Percentiles rank a stretch among this genome's conserved stretches.
phyloP scores from a whole-genome alignment of 2,797 vertebrate genomes.

The Melanotaenia boesemani region DNA sequence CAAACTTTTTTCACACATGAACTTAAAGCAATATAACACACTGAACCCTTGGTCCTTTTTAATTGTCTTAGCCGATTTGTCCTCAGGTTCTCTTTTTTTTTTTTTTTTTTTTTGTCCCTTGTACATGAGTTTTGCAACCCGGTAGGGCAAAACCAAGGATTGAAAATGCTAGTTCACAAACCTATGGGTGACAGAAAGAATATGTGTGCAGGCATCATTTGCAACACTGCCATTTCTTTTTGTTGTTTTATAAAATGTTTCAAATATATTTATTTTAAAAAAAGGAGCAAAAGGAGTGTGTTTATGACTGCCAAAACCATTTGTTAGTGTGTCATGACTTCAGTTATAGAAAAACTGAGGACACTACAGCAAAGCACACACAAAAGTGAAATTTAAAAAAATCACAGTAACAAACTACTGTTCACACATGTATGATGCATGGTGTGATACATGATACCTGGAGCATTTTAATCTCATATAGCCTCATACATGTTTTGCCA shows the following conservation, averaged over 20 bases:
- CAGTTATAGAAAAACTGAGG: background rate
- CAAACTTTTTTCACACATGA: too few species aligned
- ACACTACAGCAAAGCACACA: background rate
- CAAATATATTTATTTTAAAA: background rate
- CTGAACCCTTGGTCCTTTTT: too few species aligned
- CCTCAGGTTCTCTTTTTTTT: too few species aligned
- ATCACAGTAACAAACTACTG: background rate
- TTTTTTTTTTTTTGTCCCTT: too few species aligned
- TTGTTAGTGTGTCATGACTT: background rate
- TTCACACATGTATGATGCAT: background rate
- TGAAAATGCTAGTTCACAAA: background rate
- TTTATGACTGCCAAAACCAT: background rate
- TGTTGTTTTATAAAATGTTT: too few species aligned
- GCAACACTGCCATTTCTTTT: background rate
- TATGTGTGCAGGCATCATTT: background rate
- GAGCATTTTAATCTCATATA: constrained; percentile 5
- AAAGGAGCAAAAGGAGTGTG: background rate
- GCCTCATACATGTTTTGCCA: constrained; percentile 4
- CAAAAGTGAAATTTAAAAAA: background rate
- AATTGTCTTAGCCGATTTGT: too few species aligned
- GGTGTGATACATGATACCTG: background rate
- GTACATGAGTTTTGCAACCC: too few species aligned
- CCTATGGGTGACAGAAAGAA: background rate
- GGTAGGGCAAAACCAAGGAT: too few species aligned
- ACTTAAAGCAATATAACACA: background rate